Conservation (phyloP, 2,797 vertebrate species). For the Onychomys leucogaster region DNA sequence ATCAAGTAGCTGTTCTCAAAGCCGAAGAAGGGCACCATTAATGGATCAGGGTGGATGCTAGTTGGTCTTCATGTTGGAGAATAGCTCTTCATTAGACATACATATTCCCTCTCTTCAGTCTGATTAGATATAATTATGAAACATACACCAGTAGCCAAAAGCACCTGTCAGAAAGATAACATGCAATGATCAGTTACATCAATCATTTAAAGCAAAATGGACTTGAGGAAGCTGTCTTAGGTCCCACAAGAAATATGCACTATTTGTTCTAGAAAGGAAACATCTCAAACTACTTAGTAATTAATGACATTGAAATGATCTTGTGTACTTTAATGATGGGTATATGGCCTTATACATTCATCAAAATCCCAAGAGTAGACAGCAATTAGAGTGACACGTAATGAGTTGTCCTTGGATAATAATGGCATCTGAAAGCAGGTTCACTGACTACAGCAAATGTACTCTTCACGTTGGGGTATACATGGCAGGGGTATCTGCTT, state of each 20-base stretch:
- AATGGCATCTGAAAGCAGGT: not conserved
- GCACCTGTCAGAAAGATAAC: not conserved
- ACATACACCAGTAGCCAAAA: not conserved
- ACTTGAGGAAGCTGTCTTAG: not conserved
- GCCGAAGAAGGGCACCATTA: not conserved
- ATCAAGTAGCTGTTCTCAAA: not conserved
- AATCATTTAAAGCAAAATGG: not conserved
- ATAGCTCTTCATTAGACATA: not conserved
- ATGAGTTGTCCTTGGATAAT: not conserved
- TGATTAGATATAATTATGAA: constrained; percentile 12
- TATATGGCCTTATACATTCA: no score
- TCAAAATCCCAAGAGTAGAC: not conserved
- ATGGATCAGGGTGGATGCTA: not conserved
- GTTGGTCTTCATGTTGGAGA: not conserved
- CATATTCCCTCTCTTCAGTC: not conserved
- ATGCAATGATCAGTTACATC: not conserved
- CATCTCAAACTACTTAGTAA: not conserved
- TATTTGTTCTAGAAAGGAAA: constrained; percentile 36
- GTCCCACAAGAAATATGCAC: not conserved
- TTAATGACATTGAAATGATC: not conserved
- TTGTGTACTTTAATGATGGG: not conserved
- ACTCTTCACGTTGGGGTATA: not conserved
- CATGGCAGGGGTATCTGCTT: not conserved
- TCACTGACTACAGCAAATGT: not conserved
- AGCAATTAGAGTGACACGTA: not conserved